Conservation (phyloP, 2,797 vertebrate species). For the Characodon lateralis region DNA sequence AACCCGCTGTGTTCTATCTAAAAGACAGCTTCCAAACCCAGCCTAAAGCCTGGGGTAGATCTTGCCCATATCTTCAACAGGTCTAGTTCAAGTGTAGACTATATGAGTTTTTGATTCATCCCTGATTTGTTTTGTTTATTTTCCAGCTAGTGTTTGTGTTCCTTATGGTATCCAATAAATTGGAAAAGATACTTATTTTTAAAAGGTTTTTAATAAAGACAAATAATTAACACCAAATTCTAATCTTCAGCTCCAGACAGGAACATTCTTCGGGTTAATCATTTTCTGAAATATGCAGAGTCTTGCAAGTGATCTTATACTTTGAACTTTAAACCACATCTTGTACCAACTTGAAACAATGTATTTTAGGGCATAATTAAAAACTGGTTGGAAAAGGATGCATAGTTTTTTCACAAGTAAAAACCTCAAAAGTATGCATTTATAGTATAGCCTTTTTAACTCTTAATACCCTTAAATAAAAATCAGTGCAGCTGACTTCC, state of each 20-base stretch:
- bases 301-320: background rate
- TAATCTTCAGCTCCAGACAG: background rate
- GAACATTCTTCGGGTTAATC: background rate
- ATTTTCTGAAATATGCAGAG: background rate
- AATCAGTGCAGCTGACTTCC: background rate
- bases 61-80: background rate
- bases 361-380: background rate
- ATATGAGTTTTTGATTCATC: background rate
- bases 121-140: background rate
- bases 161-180: background rate
- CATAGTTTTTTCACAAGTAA: background rate
- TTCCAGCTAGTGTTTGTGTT: background rate
- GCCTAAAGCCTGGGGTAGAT: background rate
- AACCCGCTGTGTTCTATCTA: too few species aligned
- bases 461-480: background rate
- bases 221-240: background rate
- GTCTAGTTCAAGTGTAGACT: background rate
- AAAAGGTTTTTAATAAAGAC: background rate
- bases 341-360: background rate
- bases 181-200: background rate
- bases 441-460: background rate
- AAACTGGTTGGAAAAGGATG: background rate
- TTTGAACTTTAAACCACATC: background rate
- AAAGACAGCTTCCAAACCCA: background rate
- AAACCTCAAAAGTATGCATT: background rate